Evolutionary conservation across 2,888 invertebrate species (phyloP).

Genomic region (Nasonia oneida): DNA sequence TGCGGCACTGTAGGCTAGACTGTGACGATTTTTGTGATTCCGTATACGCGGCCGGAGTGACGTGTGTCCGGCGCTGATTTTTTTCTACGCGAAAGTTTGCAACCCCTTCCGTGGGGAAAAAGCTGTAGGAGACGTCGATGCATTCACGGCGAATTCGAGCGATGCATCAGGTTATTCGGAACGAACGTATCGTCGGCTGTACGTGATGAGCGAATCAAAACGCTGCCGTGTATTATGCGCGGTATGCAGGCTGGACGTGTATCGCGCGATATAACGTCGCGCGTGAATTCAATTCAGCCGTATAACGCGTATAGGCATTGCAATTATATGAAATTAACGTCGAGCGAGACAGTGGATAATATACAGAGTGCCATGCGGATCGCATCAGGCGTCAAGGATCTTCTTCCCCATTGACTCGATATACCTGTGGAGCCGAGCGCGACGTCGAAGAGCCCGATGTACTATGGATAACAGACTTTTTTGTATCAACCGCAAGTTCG

Average conservation of each 20-base stretch:
- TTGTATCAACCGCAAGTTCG: not conserved
- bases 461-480: slow-evolving; percentile 1
- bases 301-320: too few relatives aligned
- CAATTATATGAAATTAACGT: not conserved
- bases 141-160: not conserved
- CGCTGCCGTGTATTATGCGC: not conserved
- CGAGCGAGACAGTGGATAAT: not conserved
- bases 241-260: not conserved
- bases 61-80: too few relatives aligned
- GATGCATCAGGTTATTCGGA: not conserved
- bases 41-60: not conserved
- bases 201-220: slow-evolving; percentile 10
- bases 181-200: not conserved
- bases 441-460: not conserved
- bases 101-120: not conserved
- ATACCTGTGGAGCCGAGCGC: not conserved
- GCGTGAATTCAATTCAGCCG: too few relatives aligned
- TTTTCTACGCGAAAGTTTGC: not conserved
- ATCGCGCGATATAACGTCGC: too few relatives aligned
- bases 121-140: not conserved
- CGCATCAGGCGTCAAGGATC: not conserved
- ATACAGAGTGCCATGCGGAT: not conserved
- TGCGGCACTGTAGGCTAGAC: not conserved
- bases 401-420: not conserved
- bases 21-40: not conserved